Evolutionary conservation across 2,888 invertebrate genomes (phyloP).

Genomic region (Drosophila pseudotakahashii): DNA sequence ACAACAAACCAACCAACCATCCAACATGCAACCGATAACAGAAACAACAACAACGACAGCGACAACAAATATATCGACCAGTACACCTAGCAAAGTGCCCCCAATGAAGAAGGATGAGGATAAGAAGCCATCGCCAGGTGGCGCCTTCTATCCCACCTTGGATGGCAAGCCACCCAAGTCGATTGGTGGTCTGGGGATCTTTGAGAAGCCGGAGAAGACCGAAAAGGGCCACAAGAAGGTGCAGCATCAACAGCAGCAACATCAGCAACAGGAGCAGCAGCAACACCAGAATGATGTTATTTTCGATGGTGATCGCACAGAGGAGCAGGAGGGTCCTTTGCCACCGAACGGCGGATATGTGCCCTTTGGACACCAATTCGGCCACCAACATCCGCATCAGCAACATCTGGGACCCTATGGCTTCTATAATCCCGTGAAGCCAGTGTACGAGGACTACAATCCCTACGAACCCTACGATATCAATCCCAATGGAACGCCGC

Average conservation of each 20-base stretch:
- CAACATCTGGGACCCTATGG: constrained; percentile 78
- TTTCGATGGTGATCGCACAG: constrained; percentile 79
- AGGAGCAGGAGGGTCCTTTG: constrained; percentile 74
- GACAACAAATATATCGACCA: constrained; percentile 46
- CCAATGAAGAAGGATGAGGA: constrained; percentile 57
- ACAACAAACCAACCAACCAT: constrained; percentile 58
- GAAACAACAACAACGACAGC: constrained; percentile 59
- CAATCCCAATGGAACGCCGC: constrained; percentile 82
- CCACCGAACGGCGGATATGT: constrained; percentile 81
- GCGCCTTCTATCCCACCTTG: constrained; percentile 83
- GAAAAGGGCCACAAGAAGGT: constrained; percentile 69
- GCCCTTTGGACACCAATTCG: constrained; percentile 81
- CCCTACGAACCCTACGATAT: constrained; percentile 81
- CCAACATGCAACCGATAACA: constrained; percentile 70
- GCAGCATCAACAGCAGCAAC: constrained; percentile 33
- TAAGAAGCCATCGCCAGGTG: constrained; percentile 62
- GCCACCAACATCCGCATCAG: constrained; percentile 69
- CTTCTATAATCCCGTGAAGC: constrained; percentile 81
- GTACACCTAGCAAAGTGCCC: constrained; percentile 45
- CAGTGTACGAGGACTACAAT: constrained; percentile 79
- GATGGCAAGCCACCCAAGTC: constrained; percentile 83
- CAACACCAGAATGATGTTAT: constrained; percentile 81
- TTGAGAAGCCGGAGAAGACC: constrained; percentile 78
- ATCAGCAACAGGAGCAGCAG: constrained; percentile 53
- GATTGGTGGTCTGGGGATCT: constrained; percentile 49